Evolutionary conservation across 2,888 invertebrate species (phyloP), one percentile per base, ranked within the genome.

Genomic region (Xestia xanthographa): DNA sequence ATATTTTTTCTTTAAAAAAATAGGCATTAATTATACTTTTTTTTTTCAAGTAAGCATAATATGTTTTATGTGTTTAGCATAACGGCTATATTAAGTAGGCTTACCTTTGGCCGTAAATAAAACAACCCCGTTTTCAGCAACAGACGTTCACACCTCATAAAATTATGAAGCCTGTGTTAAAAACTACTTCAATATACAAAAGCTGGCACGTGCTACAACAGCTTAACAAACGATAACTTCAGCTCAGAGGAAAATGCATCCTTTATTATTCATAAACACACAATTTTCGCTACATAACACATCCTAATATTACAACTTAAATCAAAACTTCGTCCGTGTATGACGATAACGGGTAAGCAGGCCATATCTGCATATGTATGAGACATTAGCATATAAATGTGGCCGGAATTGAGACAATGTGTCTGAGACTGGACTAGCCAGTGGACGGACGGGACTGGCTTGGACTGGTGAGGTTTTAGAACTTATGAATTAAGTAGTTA

Each of bases 341-440:
- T 77, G 69, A 74, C 62, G 79, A 79, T 75, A 72, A 66, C 74
- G 73, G 50, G 45, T 78, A 78, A 88, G 75, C 79, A 84, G 68
- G 63, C 58, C 48, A 29, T 29, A 83, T 89, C 76, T 83, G 75
- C 86, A 86, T 87, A 87, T 86, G 78, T 75, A 87, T 86, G 88
- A 86, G 62, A 45, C 48, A 89, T 89, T 89, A 75, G 68, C 89
- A 88, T 89, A 78, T 80, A 88, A 78, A 88, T 88, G 76, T 83
- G 41, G 29, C 45, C 60, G 72, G 79, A 22, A 82, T 80, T 83
- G 77, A 88, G 86, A 86, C 84, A 84, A 85, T 83, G 83, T 81
- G 85, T 79, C 86, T 87, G 73, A 66, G 73, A 60, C 73, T 63
- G 75, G 62, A 66, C 66, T 68, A 12, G 66, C 43, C 38, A 38